Conservation (phyloP, 2,797 vertebrate genomes). For the Thamnophis elegans region DNA sequence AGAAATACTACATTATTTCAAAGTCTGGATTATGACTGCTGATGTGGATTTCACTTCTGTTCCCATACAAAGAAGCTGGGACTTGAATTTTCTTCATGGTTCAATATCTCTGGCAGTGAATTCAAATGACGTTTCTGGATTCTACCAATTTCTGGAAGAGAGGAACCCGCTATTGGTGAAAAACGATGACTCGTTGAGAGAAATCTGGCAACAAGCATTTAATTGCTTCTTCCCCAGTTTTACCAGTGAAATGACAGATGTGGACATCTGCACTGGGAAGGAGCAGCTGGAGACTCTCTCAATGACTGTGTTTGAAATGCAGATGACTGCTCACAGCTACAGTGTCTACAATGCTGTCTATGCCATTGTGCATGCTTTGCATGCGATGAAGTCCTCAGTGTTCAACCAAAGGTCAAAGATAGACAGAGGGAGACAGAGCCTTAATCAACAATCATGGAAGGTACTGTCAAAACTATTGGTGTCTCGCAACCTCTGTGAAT, state of each 20-base stretch:
- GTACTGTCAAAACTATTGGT: no score
- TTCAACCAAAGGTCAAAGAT: no score
- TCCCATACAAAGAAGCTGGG: neutral
- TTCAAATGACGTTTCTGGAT: neutral
- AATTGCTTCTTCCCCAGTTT: neutral
- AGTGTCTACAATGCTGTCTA: neutral
- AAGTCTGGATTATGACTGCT: slow-evolving; percentile 12
- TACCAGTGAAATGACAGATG: neutral
- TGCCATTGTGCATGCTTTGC: no score
- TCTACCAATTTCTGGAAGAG: neutral
- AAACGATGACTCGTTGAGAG: neutral
- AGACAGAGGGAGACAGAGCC: no score
- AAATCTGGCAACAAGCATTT: slow-evolving; percentile 7
- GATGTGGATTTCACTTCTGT: neutral
- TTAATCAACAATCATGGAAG: no score
- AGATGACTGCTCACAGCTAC: slow-evolving; percentile 1
- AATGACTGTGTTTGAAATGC: neutral
- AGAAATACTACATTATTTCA: neutral
- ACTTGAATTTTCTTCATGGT: neutral
- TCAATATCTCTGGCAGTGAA: neutral
- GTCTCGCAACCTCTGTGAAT: no score
- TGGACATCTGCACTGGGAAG: neutral
- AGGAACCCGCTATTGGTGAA: neutral
- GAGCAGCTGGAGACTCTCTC: neutral
- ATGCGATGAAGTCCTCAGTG: no score